Evolutionary conservation across 2,797 vertebrate species (phyloP).

Genomic region (Cossypha polioptera): DNA sequence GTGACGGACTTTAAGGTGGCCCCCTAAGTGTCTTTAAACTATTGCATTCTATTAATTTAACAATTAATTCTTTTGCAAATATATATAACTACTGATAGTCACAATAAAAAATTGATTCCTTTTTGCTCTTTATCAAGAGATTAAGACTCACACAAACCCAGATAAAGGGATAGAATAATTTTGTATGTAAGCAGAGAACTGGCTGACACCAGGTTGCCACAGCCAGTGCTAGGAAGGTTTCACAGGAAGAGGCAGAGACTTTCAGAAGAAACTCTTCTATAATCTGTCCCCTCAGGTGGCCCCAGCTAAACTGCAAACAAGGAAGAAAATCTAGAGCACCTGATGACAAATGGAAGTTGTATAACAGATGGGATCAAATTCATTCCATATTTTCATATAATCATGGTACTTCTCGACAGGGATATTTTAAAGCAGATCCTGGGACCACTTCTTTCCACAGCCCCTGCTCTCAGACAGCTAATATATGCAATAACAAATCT

Average conservation of each 20-base stretch:
- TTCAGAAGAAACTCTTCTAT: background rate
- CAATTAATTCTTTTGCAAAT: background rate
- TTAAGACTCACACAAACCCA: background rate
- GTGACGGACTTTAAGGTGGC: background rate
- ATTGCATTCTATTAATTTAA: background rate
- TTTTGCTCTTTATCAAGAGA: background rate
- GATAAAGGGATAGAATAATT: background rate
- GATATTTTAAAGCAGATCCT: background rate
- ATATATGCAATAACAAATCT: background rate
- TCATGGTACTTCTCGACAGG: background rate
- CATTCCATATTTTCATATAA: background rate
- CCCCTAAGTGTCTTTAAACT: background rate
- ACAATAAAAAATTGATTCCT: background rate
- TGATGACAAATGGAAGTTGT: background rate
- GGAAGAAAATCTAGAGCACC: conserved; percentile 42
- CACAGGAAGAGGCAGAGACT: background rate
- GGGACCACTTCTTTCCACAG: background rate
- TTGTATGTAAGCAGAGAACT: background rate
- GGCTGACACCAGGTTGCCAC: background rate
- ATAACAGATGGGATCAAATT: background rate
- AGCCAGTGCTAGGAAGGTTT: background rate
- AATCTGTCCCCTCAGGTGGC: background rate
- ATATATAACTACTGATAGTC: background rate
- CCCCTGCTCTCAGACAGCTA: background rate
- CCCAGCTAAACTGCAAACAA: conserved; percentile 18